Evolutionary conservation across 2,888 invertebrate species (phyloP), one percentile per base, ranked within the genome.

Genomic region (Macrophya annulata): DNA sequence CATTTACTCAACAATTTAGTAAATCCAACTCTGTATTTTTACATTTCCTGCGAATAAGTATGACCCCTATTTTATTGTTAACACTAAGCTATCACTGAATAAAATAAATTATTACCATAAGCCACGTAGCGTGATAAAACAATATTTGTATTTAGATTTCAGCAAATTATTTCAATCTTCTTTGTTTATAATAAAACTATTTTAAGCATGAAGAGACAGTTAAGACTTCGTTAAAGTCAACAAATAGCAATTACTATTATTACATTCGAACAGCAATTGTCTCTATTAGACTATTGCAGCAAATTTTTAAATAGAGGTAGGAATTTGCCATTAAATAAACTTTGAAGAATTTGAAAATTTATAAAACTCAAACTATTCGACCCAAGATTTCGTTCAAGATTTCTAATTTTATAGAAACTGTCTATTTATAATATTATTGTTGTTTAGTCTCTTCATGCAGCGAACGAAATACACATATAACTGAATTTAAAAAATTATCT

Each of bases 31-130:
- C 74, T 25, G 74, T 51, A 55, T 55, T 77, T 31, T 3, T 51
- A 55, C 77, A 55, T 37, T 77, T 51, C 37, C 48, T 77, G 77
- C n/a, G 77, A 55, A 55, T 55, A 37, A 37, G 31, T 68, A 4
- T 68, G 68, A 68, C 68, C 21, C 62, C 25, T 37, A 25, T 37
- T 37, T 68, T 15, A 77, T 31, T 17, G 17, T 55, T 55, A 77
- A 77, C 55, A 81, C 43, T 43, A 40, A 81, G 5, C 62, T 81
- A 81, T 59, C 40, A 43, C 62, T 62, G 81, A 43, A 71, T 68
- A 68, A 83, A 83, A 83, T 51, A 71, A 83, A 68, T 83, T 65
- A 83, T 83, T 83, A 83, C 71, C 83, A 48, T 51, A 68, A 51
- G 45, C 68, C 68, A 68, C 37, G 48, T 83, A 68, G 48, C 65